A percentile compares a stretch with the other conserved stretches of the same genome.
Evolutionary conservation across 2,113 vertebrate genomes (phyloP).

Genomic region (Monopterus albus): DNA sequence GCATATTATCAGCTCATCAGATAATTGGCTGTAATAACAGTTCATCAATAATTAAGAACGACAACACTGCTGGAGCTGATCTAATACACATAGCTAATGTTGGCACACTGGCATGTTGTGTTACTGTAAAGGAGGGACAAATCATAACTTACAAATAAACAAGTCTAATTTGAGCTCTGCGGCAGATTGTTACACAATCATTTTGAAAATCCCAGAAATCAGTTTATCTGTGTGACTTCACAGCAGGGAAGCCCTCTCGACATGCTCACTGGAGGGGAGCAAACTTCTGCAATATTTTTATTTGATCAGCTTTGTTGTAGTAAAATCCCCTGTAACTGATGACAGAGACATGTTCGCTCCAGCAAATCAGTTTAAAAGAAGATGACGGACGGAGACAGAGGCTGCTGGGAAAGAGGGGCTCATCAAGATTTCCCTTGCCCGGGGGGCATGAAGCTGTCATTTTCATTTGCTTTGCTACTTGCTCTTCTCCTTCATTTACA

Average conservation of each 20-base stretch:
- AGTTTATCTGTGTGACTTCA: constrained; percentile 49
- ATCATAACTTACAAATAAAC: constrained; percentile 44
- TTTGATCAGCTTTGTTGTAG: constrained; percentile 66
- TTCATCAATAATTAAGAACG: constrained; percentile 39
- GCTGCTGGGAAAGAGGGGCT: constrained; percentile 40
- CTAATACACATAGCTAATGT: constrained; percentile 26
- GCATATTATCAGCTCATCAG: constrained; percentile 32
- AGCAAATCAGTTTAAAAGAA: constrained; percentile 62
- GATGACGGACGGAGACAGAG: constrained; percentile 49
- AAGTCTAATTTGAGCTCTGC: constrained; percentile 47
- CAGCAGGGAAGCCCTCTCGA: constrained; percentile 35
- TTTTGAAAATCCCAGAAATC: constrained; percentile 55
- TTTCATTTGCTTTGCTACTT: constrained; percentile 53
- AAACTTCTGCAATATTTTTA: constrained; percentile 43
- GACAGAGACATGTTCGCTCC: constrained; percentile 59
- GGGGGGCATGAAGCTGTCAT: constrained; percentile 60
- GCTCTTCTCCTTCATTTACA: constrained; percentile 29
- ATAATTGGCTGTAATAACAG: constrained; percentile 16
- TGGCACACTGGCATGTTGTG: constrained; percentile 29
- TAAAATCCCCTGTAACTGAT: constrained; percentile 65
- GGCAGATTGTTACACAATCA: constrained; percentile 32
- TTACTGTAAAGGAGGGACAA: constrained; percentile 33
- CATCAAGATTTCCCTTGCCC: constrained; percentile 56
- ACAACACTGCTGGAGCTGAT: constrained; percentile 16
- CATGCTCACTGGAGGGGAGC: constrained; percentile 54